These are phyloP conservation scores for Melanotaenia pygmaea DNA, from an alignment of 2,797 vertebrate genomes.

Conservation along the genomic window DNA sequence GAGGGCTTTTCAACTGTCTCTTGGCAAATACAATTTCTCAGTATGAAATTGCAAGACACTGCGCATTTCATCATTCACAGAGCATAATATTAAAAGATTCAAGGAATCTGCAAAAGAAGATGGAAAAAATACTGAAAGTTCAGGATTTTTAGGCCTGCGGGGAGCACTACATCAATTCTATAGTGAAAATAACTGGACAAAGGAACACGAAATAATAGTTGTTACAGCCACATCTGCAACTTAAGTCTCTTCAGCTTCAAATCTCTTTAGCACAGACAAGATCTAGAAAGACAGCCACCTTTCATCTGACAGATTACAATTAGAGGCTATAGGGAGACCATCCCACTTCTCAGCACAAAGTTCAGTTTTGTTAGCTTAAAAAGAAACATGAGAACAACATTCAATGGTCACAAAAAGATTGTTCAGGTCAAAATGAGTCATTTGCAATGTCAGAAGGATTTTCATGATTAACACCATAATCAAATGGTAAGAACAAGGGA, in stretches of 20 bases:
- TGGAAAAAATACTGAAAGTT: not conserved
- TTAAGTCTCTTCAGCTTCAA: too few species aligned
- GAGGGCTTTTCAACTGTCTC: not conserved
- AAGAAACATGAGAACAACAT: not conserved
- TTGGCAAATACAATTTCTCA: not conserved
- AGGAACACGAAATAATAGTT: not conserved
- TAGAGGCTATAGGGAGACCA: not conserved
- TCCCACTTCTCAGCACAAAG: not conserved
- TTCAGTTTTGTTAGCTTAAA: not conserved
- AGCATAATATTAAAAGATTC: not conserved
- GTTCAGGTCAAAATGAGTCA: not conserved
- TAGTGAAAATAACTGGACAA: not conserved
- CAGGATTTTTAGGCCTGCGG: not conserved
- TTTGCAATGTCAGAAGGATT: not conserved
- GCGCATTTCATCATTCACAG: not conserved
- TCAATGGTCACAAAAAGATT: not conserved
- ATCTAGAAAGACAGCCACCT: too few species aligned
- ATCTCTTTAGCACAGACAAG: too few species aligned
- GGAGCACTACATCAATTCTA: not conserved
- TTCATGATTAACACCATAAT: not conserved
- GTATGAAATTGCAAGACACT: not conserved
- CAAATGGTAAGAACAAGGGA: not conserved
- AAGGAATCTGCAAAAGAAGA: not conserved
- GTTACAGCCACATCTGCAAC: not conserved
- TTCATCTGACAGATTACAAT: not conserved